phyloP scores from a whole-genome alignment of 2,797 vertebrate species.

The Sebastes jordani region DNA sequence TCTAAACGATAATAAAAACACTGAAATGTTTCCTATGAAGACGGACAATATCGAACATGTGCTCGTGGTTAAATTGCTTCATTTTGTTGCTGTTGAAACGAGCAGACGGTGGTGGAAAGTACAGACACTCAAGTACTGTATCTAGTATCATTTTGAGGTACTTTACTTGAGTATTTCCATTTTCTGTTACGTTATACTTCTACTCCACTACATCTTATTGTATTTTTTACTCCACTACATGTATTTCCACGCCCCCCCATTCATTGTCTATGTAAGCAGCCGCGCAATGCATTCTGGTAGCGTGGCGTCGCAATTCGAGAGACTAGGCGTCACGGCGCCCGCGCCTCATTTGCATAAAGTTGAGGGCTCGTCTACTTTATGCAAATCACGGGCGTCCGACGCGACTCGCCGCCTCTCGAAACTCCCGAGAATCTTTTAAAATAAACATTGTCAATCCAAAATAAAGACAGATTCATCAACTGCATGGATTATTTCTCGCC shows the following conservation, averaged over 20 bases:
- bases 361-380: accelerated
- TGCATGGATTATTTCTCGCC: too few species aligned
- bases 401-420: too few species aligned
- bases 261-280: too few species aligned
- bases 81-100: background rate
- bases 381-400: too few species aligned
- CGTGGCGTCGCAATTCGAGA: too few species aligned
- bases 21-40: background rate
- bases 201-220: background rate
- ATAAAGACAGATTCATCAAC: too few species aligned
- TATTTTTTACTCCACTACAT: background rate
- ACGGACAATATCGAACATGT: background rate
- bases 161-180: too few species aligned
- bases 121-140: background rate
- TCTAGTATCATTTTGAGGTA: too few species aligned
- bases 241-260: background rate
- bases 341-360: too few species aligned
- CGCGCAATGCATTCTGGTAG: too few species aligned
- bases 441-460: accelerated
- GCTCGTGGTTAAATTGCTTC: background rate
- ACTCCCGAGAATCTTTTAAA: accelerated
- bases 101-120: background rate
- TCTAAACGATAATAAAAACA: background rate
- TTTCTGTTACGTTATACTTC: background rate
- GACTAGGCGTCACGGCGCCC: too few species aligned